phyloP scores from a whole-genome alignment of 2,797 vertebrate species.

The Cyclopterus lumpus region DNA sequence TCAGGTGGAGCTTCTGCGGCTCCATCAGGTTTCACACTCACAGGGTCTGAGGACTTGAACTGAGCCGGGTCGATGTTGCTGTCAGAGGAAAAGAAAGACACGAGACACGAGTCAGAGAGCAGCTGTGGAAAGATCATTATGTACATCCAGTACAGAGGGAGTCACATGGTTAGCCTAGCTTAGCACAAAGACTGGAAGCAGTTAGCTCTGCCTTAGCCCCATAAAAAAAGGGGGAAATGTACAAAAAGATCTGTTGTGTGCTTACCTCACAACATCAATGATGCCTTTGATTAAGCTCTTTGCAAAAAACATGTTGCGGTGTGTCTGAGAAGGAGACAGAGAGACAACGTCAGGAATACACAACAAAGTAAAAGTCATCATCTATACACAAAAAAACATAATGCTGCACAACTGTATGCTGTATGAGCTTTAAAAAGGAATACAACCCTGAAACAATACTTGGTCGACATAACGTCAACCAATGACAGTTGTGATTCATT shows the following conservation, averaged over 20 bases:
- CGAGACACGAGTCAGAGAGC: neutral
- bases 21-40: conserved; percentile 57
- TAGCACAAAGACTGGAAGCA: conserved; percentile 18
- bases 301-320: conserved; percentile 66
- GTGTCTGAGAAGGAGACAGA: neutral
- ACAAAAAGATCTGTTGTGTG: no score
- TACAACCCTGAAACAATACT: neutral
- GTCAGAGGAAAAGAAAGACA: conserved; percentile 19
- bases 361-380: neutral
- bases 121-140: neutral
- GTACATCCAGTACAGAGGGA: neutral
- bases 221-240: neutral
- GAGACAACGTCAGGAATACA: neutral
- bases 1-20: neutral
- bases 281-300: conserved; percentile 64
- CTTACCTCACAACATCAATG: conserved; percentile 72
- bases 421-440: neutral
- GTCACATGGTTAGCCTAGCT: conserved; percentile 3
- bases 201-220: neutral
- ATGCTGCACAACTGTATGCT: neutral
- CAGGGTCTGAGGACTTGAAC: conserved; percentile 74
- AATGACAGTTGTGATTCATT: neutral
- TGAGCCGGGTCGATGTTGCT: conserved; percentile 73
- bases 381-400: neutral
- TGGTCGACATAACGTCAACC: neutral